phyloP scores from a whole-genome alignment of 2,797 vertebrate species.

The Thaleichthys pacificus region DNA sequence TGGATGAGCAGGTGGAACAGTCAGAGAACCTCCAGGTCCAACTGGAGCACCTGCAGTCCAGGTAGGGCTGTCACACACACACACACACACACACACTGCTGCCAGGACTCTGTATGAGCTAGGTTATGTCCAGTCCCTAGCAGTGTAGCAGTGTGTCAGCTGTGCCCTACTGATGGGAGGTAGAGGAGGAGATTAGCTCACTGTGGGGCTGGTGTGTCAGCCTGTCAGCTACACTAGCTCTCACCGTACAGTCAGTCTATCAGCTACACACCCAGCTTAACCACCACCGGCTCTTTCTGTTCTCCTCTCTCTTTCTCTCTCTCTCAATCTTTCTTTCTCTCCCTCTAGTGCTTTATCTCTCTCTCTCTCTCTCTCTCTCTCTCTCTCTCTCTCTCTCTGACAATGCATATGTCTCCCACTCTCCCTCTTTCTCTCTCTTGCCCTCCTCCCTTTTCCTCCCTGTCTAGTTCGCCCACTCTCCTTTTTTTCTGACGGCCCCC shows the following conservation, averaged over 20 bases:
- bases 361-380: constrained; percentile 8
- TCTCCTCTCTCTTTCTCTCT: not conserved
- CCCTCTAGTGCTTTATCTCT: not conserved
- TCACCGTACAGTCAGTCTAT: constrained; percentile 9
- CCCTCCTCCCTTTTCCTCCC: constrained; percentile 31
- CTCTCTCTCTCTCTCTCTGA: not conserved
- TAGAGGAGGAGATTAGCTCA: constrained; percentile 4
- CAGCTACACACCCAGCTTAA: constrained; percentile 27
- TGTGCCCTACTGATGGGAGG: not conserved
- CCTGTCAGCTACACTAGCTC: not conserved
- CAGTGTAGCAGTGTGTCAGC: constrained; percentile 11
- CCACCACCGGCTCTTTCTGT: not conserved
- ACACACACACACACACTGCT: constrained; percentile 13
- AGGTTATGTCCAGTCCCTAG: not conserved
- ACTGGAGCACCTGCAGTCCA: constrained; percentile 92
- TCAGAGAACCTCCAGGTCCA: constrained; percentile 95
- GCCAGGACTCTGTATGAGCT: too few species aligned
- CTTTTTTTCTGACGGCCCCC: constrained; percentile 2
- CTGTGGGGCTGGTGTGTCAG: not conserved
- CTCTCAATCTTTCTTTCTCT: not conserved
- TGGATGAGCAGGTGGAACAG: constrained; percentile 95
- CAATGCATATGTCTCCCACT: not conserved
- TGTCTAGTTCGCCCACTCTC: not conserved
- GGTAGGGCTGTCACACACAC: constrained; percentile 66
- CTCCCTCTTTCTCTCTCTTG: constrained; percentile 16